These are phyloP conservation scores for Melanotaenia nigrans DNA, from an alignment of 2,797 vertebrate genomes.

Conservation along the genomic window DNA sequence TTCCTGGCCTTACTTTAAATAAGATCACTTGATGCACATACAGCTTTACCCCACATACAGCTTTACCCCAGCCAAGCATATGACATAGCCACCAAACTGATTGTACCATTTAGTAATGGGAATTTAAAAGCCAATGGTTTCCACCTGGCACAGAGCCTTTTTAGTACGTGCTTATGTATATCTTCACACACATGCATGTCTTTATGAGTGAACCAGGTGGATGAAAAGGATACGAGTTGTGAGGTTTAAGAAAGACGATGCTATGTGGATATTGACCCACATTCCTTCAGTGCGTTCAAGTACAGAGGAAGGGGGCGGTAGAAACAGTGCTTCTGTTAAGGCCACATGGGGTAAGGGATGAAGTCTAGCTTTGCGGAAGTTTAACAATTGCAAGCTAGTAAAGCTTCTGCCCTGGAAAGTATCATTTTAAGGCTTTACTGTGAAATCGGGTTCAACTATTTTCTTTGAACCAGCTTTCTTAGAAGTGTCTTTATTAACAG, in stretches of 20 bases:
- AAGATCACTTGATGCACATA: constrained; percentile 57
- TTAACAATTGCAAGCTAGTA: constrained; percentile 56
- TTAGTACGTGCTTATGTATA: constrained; percentile 14
- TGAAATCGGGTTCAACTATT: constrained; percentile 56
- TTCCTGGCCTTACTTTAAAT: constrained; percentile 60
- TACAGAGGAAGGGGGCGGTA: constrained; percentile 25
- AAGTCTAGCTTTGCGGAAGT: constrained; percentile 66
- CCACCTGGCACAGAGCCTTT: constrained; percentile 45
- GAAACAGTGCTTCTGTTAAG: constrained; percentile 44
- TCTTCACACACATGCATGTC: constrained; percentile 3
- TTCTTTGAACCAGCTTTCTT: constrained; percentile 41
- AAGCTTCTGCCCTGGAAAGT: constrained; percentile 61
- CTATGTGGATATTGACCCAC: constrained; percentile 63
- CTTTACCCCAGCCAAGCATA: constrained; percentile 64
- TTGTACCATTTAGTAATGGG: constrained; percentile 70
- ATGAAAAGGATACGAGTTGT: constrained; percentile 39
- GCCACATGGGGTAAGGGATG: constrained; percentile 64
- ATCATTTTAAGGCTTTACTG: constrained; percentile 59
- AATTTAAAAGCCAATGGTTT: constrained; percentile 72
- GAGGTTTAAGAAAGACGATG: constrained; percentile 35
- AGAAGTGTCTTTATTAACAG: constrained; percentile 46
- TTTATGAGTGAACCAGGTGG: constrained; percentile 32
- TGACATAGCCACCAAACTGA: constrained; percentile 60
- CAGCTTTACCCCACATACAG: too few relatives aligned
- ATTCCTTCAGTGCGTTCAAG: constrained; percentile 41